Conservation (phyloP, 1,140 invertebrate genomes). For the Hormaphis cornu region DNA sequence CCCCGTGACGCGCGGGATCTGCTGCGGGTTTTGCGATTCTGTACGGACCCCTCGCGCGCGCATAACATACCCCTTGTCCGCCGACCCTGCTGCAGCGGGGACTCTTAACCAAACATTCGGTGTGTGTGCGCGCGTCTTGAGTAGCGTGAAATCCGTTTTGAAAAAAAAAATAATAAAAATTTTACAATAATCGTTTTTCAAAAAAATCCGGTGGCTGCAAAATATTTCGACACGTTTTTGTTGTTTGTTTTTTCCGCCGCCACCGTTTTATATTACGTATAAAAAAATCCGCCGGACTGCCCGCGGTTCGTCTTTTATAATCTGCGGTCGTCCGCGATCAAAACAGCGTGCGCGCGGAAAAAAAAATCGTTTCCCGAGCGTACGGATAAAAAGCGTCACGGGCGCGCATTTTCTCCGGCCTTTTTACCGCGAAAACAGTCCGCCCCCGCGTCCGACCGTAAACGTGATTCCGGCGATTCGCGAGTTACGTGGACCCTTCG, state of each 20-base stretch:
- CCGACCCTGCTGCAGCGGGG: not conserved
- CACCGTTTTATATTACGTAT: not conserved
- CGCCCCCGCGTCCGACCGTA: too few species aligned
- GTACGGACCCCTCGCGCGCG: not conserved
- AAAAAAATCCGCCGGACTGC: not conserved
- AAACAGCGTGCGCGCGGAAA: not conserved
- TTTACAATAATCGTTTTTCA: not conserved
- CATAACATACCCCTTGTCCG: not conserved
- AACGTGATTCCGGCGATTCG: too few species aligned
- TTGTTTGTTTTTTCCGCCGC: not conserved
- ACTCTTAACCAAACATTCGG: not conserved
- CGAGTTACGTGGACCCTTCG: too few species aligned
- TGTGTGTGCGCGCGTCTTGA: not conserved
- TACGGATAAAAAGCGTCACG: too few species aligned
- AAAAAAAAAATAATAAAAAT: not conserved
- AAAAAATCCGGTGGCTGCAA: constrained; percentile 8
- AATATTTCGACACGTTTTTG: constrained; percentile 30
- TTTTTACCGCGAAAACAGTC: too few species aligned
- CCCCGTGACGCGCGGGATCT: not conserved
- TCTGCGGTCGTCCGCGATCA: constrained; percentile 2
- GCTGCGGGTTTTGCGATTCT: not conserved
- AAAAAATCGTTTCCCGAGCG: not conserved
- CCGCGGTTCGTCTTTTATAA: not conserved
- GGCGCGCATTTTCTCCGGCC: too few species aligned
- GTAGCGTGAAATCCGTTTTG: constrained; percentile 26